Base-by-base conservation (phyloP, 2,113 vertebrate genomes). In the Scytalopus superciliaris region DNA sequence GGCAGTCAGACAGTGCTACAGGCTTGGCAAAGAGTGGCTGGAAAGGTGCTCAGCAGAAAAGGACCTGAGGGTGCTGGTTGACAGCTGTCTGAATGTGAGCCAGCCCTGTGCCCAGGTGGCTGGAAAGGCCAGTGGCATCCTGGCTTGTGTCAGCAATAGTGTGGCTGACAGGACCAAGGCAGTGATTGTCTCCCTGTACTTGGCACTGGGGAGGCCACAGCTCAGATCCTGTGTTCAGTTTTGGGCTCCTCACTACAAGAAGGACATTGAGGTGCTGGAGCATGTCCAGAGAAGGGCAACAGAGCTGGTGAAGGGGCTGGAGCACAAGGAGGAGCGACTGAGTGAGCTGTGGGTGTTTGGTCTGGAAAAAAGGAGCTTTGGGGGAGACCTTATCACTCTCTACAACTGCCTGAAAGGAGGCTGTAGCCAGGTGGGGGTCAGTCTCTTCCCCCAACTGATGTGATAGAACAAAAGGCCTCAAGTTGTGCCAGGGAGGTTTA, bases 1-100 rank as follows among this genome's bases (percentile, higher is more conserved):
- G 19, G 24, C n/a, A 45, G n/a, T 0, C 53, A 45, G 24, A 19
- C 33, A 47, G n/a, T 0, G 1, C 52, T n/a, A 16, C 16, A 74
- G 44, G 28, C 15, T 45, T 55, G 45, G 59, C 23, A 4, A 21
- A 75, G n/a, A 53, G 24, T 30, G 9, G n/a, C 16, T 60, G 69
- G 30, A 21, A 68, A 75, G n/a, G 6, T 40, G 39, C 17, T 37
- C 16, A 11, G 30, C 11, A n/a, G n/a, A 45, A 39, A 24, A 45
- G 24, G 19, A 30, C 11, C 24, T n/a, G 13, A 3, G 9, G 3
- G 10, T 39, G 33, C 8, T 75, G 19, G 10, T 39, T n/a, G 44
- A n/a, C 45, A 31, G 45, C 45, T 12, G 24, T 16, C 1, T 89
- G n/a, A 68, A 39, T 39, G 21, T 25, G 9, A 60, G 1, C 19